Percentiles rank a stretch among this genome's conserved stretches.
Conservation (phyloP, 2,888 invertebrate genomes). For the Branchipolynoe longqiensis region DNA sequence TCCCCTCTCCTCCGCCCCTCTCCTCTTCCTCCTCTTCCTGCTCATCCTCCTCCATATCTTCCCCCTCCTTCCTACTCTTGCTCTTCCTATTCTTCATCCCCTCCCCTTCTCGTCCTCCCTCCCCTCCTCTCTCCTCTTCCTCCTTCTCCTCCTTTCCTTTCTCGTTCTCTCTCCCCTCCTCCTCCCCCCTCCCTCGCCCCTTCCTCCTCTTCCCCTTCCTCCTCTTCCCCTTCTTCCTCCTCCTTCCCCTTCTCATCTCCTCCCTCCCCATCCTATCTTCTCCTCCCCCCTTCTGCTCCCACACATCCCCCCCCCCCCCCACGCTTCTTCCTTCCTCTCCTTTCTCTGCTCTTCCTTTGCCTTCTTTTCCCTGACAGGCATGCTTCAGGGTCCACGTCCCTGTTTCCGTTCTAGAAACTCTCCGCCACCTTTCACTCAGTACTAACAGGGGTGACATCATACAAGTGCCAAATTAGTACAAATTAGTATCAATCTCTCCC, state of each 20-base stretch:
- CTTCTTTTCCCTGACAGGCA: not conserved
- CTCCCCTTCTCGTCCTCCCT: not conserved
- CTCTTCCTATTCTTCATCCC: not conserved
- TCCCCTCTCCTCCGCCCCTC: not conserved
- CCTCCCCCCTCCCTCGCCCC: not conserved
- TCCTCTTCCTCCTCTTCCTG: not conserved
- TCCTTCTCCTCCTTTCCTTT: not conserved
- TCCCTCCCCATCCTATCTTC: too few species aligned
- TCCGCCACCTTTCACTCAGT: too few species aligned
- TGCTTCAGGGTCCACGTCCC: too few species aligned
- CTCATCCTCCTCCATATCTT: constrained; percentile 31
- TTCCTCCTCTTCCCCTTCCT: not conserved
- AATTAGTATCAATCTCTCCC: too few species aligned
- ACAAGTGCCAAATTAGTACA: too few species aligned
- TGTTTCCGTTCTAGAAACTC: too few species aligned
- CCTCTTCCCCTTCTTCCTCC: not conserved
- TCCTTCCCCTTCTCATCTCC: too few species aligned
- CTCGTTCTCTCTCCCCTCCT: not conserved
- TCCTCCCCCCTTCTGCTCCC: too few species aligned
- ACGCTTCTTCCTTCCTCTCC: too few species aligned
- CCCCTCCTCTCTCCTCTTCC: not conserved
- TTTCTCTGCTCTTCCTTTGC: too few species aligned
- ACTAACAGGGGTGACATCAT: too few species aligned
- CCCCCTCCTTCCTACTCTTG: constrained; percentile 18
- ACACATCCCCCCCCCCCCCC: too few species aligned